Evolutionary conservation across 2,888 invertebrate species (phyloP), one percentile per base, ranked within the genome.

Genomic region (Endomychus coccineus): DNA sequence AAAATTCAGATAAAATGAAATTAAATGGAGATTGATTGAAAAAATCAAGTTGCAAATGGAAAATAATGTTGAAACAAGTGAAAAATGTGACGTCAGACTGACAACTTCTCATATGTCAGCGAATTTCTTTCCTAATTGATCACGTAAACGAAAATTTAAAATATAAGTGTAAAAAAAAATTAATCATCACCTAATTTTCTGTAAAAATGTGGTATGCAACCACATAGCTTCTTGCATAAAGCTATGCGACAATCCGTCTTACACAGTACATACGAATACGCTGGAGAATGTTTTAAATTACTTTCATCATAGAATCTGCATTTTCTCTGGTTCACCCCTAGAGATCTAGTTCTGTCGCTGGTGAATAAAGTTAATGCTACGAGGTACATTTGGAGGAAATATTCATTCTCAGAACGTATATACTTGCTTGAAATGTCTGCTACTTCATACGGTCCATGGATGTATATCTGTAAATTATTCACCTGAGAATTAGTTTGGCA

Each of bases 121-220:
- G n/a, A n/a, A n/a, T n/a, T n/a, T n/a, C n/a, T n/a, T n/a, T n/a
- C n/a, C n/a, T n/a, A n/a, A n/a, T n/a, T n/a, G n/a, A n/a, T n/a
- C n/a, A n/a, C n/a, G n/a, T n/a, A n/a, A n/a, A n/a, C n/a, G n/a
- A n/a, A n/a, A n/a, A n/a, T n/a, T n/a, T n/a, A n/a, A n/a, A n/a
- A n/a, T n/a, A n/a, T n/a, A n/a, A n/a, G n/a, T n/a, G n/a, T n/a
- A n/a, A n/a, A n/a, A n/a, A n/a, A n/a, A n/a, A n/a, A n/a, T 19
- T 19, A 19, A n/a, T 6, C n/a, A 31, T 40, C 59, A 81, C 83
- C 73, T 40, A 71, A 69, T 39, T 68, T 73, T 42, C 80, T 72
- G 46, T 83, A 83, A 54, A 85, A 85, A 58, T 83, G 79, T 0
- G 86, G 86, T 19, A 79, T 67, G 57, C 86, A 86, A 1, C 72